Conservation (phyloP, 2,888 invertebrate genomes). For the Suillia variegata region DNA sequence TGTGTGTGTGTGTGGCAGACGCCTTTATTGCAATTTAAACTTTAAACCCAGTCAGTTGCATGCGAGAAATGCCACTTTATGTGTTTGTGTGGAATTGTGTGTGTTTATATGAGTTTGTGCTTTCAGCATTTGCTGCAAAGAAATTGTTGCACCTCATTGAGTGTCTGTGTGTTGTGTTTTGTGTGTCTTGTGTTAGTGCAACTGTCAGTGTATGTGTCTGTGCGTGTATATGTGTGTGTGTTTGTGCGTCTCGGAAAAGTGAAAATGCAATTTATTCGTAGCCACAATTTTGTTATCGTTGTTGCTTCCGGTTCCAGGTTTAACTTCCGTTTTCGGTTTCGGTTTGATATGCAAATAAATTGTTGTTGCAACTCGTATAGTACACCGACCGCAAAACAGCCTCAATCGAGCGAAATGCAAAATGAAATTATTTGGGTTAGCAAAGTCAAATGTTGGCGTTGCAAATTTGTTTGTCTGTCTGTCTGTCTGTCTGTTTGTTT, state of each 20-base stretch:
- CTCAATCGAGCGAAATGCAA: not conserved
- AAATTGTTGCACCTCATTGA: not conserved
- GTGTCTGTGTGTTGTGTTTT: not conserved
- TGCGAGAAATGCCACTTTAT: not conserved
- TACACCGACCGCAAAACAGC: not conserved
- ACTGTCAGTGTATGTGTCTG: too few species aligned
- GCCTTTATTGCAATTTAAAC: not conserved
- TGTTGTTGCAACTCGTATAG: too few species aligned
- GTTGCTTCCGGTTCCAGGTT: slow-evolving; percentile 1
- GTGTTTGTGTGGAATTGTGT: not conserved
- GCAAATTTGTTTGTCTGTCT: too few species aligned
- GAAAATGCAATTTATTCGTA: slow-evolving; percentile 5
- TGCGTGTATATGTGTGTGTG: not conserved
- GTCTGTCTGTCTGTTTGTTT: too few species aligned
- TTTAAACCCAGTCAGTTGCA: not conserved
- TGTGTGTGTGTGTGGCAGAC: not conserved
- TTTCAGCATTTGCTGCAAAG: not conserved
- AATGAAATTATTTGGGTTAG: slow-evolving; percentile 1
- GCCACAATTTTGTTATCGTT: slow-evolving; percentile 5
- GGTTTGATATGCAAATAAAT: slow-evolving; percentile 4
- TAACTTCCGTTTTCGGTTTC: not conserved
- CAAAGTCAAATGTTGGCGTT: not conserved
- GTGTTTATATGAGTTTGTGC: not conserved
- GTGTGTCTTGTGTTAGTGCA: not conserved
- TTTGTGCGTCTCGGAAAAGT: not conserved